Percentiles rank a stretch among this genome's conserved stretches.
Evolutionary conservation across 2,113 vertebrate genomes (phyloP).

Genomic region (Struthidea cinerea): DNA sequence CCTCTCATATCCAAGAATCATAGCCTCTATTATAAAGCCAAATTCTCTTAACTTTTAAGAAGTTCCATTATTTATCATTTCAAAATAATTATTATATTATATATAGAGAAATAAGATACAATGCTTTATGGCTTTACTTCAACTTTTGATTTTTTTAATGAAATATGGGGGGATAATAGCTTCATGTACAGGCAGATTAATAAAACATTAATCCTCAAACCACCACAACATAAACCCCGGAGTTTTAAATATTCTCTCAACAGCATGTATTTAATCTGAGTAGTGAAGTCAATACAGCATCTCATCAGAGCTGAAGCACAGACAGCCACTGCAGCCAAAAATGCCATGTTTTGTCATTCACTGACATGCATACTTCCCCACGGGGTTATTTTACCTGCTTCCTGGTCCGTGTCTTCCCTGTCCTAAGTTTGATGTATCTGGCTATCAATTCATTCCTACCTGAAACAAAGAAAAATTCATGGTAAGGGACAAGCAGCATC

Average conservation of each 20-base stretch:
- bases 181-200: not conserved
- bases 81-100: not conserved
- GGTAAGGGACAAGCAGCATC: slow-evolving; percentile 40
- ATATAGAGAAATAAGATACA: not conserved
- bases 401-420: slow-evolving; percentile 97
- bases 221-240: not conserved
- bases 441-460: slow-evolving; percentile 99
- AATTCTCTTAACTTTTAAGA: slow-evolving; percentile 4
- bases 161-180: not conserved
- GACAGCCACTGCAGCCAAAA: slow-evolving; percentile 73
- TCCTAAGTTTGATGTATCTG: slow-evolving; percentile 98
- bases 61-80: slow-evolving; percentile 5
- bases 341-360: slow-evolving; percentile 56
- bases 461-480: slow-evolving; percentile 76
- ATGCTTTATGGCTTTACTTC: not conserved
- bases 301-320: slow-evolving; percentile 73
- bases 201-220: slow-evolving; percentile 9
- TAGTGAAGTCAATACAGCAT: slow-evolving; percentile 50
- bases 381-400: slow-evolving; percentile 89
- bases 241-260: slow-evolving; percentile 30
- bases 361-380: slow-evolving; percentile 67
- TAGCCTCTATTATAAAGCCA: not conserved
- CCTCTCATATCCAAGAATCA: not conserved
- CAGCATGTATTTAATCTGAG: slow-evolving; percentile 2
- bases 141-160: not conserved